Conservation (phyloP, 2,113 vertebrate genomes). For the Climacteris rufus region DNA sequence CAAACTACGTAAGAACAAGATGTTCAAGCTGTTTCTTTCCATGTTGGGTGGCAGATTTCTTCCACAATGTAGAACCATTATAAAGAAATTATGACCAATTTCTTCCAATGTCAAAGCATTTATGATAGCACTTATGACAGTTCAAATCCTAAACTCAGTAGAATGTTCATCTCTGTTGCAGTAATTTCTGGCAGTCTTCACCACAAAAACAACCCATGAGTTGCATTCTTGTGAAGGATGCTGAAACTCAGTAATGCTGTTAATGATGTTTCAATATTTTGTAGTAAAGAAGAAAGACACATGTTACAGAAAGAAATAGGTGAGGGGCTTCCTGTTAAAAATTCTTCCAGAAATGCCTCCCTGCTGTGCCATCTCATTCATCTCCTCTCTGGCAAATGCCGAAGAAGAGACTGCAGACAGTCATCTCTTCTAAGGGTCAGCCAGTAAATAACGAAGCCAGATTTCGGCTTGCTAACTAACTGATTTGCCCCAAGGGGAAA, state of each 20-base stretch:
- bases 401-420: not conserved
- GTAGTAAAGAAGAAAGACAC: not conserved
- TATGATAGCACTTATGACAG: not conserved
- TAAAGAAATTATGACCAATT: not conserved
- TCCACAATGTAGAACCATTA: not conserved
- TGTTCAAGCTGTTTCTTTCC: not conserved
- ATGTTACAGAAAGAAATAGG: not conserved
- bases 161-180: not conserved
- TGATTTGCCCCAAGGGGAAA: not conserved
- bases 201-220: not conserved
- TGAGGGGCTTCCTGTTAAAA: not conserved
- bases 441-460: not conserved
- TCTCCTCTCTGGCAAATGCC: not conserved
- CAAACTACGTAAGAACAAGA: not conserved
- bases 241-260: not conserved
- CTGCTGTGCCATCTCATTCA: not conserved
- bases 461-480: slow-evolving; percentile 2
- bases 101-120: not conserved
- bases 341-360: not conserved
- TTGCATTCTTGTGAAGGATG: not conserved
- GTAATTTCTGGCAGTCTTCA: not conserved
- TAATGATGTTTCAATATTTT: not conserved
- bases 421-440: not conserved
- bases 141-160: not conserved
- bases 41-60: not conserved